Percentiles rank a stretch among this genome's conserved stretches.
Evolutionary conservation across 2,888 invertebrate genomes (phyloP).

Genomic region (Lycophotia porphyrea): DNA sequence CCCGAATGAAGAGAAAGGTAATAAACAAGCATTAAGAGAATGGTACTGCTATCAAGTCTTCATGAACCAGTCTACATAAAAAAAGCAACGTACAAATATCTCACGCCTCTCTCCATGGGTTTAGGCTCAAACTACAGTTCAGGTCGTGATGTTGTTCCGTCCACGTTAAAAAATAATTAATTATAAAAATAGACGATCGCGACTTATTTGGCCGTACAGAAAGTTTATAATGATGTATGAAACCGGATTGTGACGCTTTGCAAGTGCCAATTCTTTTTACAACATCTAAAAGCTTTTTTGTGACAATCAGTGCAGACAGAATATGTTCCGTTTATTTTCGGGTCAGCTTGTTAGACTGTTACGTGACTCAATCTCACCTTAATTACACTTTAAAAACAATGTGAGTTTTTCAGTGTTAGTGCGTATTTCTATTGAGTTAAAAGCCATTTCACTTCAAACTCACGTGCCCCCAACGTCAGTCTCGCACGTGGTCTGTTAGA

Average conservation of each 20-base stretch:
- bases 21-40: not conserved
- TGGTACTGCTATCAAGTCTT: not conserved
- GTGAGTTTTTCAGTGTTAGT: constrained; percentile 44
- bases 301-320: constrained; percentile 29
- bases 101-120: not conserved
- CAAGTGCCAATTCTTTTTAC: constrained; percentile 50
- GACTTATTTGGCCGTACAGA: constrained; percentile 39
- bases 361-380: constrained; percentile 56
- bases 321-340: constrained; percentile 47
- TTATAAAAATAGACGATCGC: not conserved
- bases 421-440: constrained; percentile 63
- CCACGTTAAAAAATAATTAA: not conserved
- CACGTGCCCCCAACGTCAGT: constrained; percentile 67
- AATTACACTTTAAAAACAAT: constrained; percentile 52
- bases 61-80: not conserved
- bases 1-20: not conserved
- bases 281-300: constrained; percentile 47
- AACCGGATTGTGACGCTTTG: constrained; percentile 45
- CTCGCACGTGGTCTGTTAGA: constrained; percentile 63
- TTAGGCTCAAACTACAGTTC: not conserved
- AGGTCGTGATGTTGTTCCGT: not conserved
- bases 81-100: not conserved
- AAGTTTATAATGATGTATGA: constrained; percentile 29
- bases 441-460: constrained; percentile 65
- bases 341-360: constrained; percentile 28